Base-by-base conservation (phyloP, 2,888 invertebrate genomes). In the Brenthis hecate region DNA sequence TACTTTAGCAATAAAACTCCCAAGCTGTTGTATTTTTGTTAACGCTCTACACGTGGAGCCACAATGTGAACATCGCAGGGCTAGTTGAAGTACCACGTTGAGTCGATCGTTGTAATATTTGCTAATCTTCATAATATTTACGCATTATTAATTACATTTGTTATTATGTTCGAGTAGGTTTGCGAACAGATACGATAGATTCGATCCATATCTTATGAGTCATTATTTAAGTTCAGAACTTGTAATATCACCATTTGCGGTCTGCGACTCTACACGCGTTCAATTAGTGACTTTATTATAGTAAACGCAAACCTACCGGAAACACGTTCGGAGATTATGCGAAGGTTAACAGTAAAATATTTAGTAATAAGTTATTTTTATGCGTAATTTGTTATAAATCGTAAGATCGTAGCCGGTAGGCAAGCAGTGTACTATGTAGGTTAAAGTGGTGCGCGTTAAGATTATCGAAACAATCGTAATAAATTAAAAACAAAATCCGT, bases 401-500 rank as follows among this genome's bases (percentile, higher is more conserved):
- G 55, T 28, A 55, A 56, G 50, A 66, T 68, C 23, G 64, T 63
- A 57, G 50, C 54, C 55, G 54, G 51, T 19, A 51, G 68, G 60
- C 68, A 68, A 28, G 28, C 5, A 28, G 28, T 28, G 28, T 43
- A 43, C 11, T 55, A 69, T 66, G 62, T 71, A 66, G 60, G 63
- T 64, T 66, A 69, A 69, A 69, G 71, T 63, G 57, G 53, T 58
- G 60, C 63, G 56, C 57, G 68, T 56, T 54, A 57, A 65, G 78
- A 81, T 82, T 82, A 87, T 86, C 81, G 83, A 81, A 82, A 78
- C 81, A 83, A 82, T 82, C 78, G 81, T 82, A 83, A 86, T 87
- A 88, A 88, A 85, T 85, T 86, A 82, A 87, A 86, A 88, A 86
- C 83, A 82, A 86, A 89, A 88, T 88, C 87, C 76, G 82, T 80